Conservation (phyloP, 2,888 invertebrate genomes). For the Heliothis peltigera region DNA sequence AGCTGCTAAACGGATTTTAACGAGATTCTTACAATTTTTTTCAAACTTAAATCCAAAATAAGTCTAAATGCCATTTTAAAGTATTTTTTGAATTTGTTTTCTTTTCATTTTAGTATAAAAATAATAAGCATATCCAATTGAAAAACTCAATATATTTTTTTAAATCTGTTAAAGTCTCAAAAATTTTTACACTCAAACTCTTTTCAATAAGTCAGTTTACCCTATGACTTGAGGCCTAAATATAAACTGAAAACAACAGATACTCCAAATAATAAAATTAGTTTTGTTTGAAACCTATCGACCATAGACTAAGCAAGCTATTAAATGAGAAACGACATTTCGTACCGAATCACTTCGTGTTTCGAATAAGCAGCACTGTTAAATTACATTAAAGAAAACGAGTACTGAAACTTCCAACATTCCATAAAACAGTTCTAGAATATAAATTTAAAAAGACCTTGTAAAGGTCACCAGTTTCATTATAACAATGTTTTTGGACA, state of each 20-base stretch:
- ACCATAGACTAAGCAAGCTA: background rate
- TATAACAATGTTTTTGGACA: conserved; percentile 34
- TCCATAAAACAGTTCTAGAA: conserved; percentile 12
- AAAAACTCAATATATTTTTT: too few species aligned
- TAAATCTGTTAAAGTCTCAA: too few species aligned
- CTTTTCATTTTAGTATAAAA: too few species aligned
- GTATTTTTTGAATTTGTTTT: background rate
- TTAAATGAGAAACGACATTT: too few species aligned
- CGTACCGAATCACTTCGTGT: too few species aligned
- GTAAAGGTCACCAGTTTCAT: conserved; percentile 30
- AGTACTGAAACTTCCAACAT: background rate
- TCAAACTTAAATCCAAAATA: background rate
- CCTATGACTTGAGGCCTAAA: too few species aligned
- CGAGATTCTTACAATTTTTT: conserved; percentile 28
- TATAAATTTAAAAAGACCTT: background rate
- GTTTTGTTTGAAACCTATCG: background rate
- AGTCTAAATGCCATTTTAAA: background rate
- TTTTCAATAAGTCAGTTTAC: too few species aligned
- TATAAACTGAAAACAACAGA: background rate
- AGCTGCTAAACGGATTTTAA: conserved; percentile 53
- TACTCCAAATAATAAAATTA: background rate
- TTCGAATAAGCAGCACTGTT: too few species aligned
- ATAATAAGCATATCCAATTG: too few species aligned
- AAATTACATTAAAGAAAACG: too few species aligned
- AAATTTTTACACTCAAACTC: too few species aligned